Percentiles rank a stretch among this genome's conserved stretches.
phyloP scores from a whole-genome alignment of 2,113 vertebrate species.

The Melanerpes formicivorus region DNA sequence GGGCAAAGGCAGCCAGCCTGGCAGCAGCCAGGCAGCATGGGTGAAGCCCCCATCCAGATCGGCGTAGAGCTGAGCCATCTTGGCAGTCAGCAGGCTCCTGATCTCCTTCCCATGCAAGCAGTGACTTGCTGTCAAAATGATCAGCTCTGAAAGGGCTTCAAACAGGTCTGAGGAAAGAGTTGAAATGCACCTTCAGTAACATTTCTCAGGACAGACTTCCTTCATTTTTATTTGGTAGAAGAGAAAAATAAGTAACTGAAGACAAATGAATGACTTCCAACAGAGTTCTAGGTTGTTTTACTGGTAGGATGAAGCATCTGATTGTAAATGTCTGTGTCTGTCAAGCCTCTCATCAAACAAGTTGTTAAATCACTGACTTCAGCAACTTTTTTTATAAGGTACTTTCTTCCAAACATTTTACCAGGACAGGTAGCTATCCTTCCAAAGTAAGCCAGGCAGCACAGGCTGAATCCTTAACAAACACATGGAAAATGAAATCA shows the following conservation, averaged over 20 bases:
- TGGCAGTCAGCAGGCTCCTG: slow-evolving; percentile 85
- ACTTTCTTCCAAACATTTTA: not conserved
- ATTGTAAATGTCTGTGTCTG: not conserved
- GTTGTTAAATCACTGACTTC: not conserved
- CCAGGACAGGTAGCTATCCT: not conserved
- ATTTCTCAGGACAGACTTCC: no score
- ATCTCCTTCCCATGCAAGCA: slow-evolving; percentile 96
- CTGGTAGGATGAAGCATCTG: not conserved
- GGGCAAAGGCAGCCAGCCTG: slow-evolving; percentile 93
- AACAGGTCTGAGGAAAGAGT: slow-evolving; percentile 85
- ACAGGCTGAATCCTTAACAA: not conserved
- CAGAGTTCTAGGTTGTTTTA: not conserved
- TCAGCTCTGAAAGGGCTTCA: slow-evolving; percentile 93
- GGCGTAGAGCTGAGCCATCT: slow-evolving; percentile 92
- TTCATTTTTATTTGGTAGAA: not conserved
- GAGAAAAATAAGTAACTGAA: not conserved
- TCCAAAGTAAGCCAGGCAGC: not conserved
- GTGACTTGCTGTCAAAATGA: slow-evolving; percentile 95
- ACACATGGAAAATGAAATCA: not conserved
- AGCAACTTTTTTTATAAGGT: not conserved
- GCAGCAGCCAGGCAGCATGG: slow-evolving; percentile 94
- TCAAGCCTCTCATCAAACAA: not conserved
- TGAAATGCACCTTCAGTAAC: not conserved
- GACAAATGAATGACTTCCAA: not conserved
- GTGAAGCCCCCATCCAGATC: slow-evolving; percentile 96